Conservation (phyloP, 1,140 invertebrate species). For the Papilio machaon region DNA sequence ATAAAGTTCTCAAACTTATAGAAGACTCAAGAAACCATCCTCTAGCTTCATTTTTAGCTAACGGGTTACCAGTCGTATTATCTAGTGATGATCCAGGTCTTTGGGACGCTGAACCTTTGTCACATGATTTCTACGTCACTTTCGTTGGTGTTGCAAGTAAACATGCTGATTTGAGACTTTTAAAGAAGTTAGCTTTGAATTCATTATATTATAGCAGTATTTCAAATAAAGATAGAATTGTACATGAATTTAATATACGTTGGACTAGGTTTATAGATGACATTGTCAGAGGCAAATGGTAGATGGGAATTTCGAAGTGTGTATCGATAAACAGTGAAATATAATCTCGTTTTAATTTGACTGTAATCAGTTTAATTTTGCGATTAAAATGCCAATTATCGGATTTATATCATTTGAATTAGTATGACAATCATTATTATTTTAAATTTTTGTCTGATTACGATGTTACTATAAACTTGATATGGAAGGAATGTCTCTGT, state of each 20-base stretch:
- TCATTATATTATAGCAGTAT: slow-evolving; percentile 86
- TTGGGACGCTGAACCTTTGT: slow-evolving; percentile 88
- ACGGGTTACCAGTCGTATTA: slow-evolving; percentile 83
- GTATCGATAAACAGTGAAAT: neutral
- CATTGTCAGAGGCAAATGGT: slow-evolving; percentile 52
- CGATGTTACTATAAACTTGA: slow-evolving; percentile 4
- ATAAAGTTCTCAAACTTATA: slow-evolving; percentile 90
- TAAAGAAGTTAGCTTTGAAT: slow-evolving; percentile 92
- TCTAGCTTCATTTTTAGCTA: slow-evolving; percentile 85
- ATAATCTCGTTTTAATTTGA: slow-evolving; percentile 1
- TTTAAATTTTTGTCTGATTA: neutral
- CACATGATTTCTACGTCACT: slow-evolving; percentile 91
- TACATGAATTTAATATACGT: slow-evolving; percentile 69
- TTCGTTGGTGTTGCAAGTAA: slow-evolving; percentile 90
- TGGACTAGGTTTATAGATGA: slow-evolving; percentile 71
- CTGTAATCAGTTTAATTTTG: neutral
- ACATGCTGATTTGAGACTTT: slow-evolving; percentile 86
- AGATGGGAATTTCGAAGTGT: neutral
- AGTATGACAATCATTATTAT: neutral
- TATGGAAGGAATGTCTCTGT: slow-evolving; percentile 23
- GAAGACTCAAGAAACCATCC: slow-evolving; percentile 92
- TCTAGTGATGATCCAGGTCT: slow-evolving; percentile 89
- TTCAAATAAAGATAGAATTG: slow-evolving; percentile 66
- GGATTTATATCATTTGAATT: neutral
- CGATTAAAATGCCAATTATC: neutral